A percentile compares a stretch with the other conserved stretches of the same genome.
Conservation (phyloP, 2,888 invertebrate genomes). For the Drosophila conformis region DNA sequence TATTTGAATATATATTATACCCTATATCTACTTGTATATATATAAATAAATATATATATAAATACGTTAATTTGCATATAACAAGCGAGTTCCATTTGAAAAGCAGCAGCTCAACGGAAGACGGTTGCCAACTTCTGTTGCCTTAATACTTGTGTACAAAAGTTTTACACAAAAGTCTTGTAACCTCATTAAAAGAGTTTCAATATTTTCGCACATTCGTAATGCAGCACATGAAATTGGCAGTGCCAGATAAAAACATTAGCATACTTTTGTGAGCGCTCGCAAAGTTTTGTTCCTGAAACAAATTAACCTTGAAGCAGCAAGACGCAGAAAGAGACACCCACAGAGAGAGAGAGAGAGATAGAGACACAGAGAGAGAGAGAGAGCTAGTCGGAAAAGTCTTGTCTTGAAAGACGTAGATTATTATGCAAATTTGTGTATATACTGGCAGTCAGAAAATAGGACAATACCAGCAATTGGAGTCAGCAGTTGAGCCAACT, state of each 20-base stretch:
- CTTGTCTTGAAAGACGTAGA: constrained; percentile 37
- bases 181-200: constrained; percentile 64
- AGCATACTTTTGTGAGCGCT: constrained; percentile 66
- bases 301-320: constrained; percentile 76
- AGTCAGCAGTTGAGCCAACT: constrained; percentile 11
- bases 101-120: constrained; percentile 6
- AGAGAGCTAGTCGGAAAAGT: constrained; percentile 9
- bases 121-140: constrained; percentile 1
- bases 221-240: constrained; percentile 45
- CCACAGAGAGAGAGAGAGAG: neutral
- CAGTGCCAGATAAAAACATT: constrained; percentile 55
- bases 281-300: constrained; percentile 59
- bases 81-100: constrained; percentile 49
- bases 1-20: neutral
- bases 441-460: constrained; percentile 23
- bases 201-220: constrained; percentile 57
- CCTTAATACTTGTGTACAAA: constrained; percentile 31
- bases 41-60: neutral
- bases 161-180: constrained; percentile 56
- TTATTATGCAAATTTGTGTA: constrained; percentile 74
- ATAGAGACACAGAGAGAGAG: constrained; percentile 1
- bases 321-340: neutral
- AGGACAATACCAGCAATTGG: constrained; percentile 53
- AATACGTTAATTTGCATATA: constrained; percentile 44
- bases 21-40: neutral